Evolutionary conservation across 2,888 invertebrate genomes (phyloP).

Genomic region (Pteria penguin): DNA sequence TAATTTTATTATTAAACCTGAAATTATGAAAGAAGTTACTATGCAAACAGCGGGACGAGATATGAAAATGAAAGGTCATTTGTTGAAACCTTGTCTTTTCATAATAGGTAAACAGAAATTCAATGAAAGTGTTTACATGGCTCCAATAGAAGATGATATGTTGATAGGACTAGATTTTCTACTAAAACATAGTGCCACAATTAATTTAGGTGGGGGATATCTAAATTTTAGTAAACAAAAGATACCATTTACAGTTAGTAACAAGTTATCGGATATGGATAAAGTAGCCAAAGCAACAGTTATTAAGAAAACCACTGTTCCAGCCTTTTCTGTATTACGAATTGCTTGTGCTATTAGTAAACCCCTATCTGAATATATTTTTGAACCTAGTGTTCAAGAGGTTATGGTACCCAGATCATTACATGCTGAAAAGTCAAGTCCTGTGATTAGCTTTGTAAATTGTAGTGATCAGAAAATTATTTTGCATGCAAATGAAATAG

Average conservation of each 20-base stretch:
- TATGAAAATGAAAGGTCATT: conserved; percentile 34
- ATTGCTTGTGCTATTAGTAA: conserved; percentile 12
- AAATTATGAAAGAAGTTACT: conserved; percentile 25
- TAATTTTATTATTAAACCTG: conserved; percentile 21
- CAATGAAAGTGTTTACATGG: conserved; percentile 38
- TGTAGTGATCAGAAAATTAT: no score
- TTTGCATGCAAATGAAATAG: no score
- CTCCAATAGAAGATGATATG: conserved; percentile 49
- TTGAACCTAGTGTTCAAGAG: no score
- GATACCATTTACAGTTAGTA: conserved; percentile 5
- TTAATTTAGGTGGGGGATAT: conserved; percentile 17
- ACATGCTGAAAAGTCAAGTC: no score
- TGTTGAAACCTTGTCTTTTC: conserved; percentile 30
- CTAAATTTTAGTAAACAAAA: not conserved
- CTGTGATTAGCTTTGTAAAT: no score
- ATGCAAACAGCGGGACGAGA: conserved; percentile 41
- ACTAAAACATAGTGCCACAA: not conserved
- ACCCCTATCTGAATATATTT: conserved; percentile 24
- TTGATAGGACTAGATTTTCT: conserved; percentile 43
- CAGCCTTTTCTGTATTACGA: conserved; percentile 33
- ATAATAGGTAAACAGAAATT: conserved; percentile 24
- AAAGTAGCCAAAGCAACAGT: conserved; percentile 25
- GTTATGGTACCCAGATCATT: no score
- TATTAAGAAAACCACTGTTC: conserved; percentile 18
- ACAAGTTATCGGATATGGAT: not conserved